Evolutionary conservation across 2,888 invertebrate species (phyloP), one percentile per base, ranked within the genome.

Genomic region (Trachelus iudaicus): DNA sequence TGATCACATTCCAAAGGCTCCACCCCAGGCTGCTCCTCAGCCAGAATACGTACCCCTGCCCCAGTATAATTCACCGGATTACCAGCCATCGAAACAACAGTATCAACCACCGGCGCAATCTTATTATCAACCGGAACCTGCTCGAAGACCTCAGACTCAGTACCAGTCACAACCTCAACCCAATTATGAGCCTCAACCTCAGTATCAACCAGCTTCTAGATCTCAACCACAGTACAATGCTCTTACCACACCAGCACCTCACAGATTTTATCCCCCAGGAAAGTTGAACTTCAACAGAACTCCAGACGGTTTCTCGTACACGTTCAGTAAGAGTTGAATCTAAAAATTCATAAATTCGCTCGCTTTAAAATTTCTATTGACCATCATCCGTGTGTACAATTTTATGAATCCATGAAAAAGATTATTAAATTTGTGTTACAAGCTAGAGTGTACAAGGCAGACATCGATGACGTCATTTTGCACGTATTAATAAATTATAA

Each of bases 291-390:
- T 97, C 85, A 97, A 97, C 93, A 94, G 97, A 89, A 96, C 96
- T 80, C 97, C 97, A 69, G 97, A 97, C 89, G 97, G 97, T 88
- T 97, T 95, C 93, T 96, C 96, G 87, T 97, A 96, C 92, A 96
- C 95, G 84, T 97, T 97, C 93, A 96, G 95, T 93, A 96, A 95
- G 91, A 93, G 93, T 83, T 93, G 91, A 90, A 75, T 79, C 6
- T 40, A 15, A 40, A 15, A 40, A 40, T 15, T 40, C 40, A 15
- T 40, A 40, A 40, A 40, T 15, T 40, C 15, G 15, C 40, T 40
- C 40, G 6, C 4, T 15, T 15, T 15, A 6, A 15, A 40, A 40
- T 15, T 40, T 40, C 15, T 40, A 15, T 40, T 15, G 40, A 15
- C 15, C 6, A 40, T 40, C 40, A 15, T 6, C 15, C 40, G 4